phyloP scores from a whole-genome alignment of 2,113 vertebrate species.

The Tachysurus fulvidraco region DNA sequence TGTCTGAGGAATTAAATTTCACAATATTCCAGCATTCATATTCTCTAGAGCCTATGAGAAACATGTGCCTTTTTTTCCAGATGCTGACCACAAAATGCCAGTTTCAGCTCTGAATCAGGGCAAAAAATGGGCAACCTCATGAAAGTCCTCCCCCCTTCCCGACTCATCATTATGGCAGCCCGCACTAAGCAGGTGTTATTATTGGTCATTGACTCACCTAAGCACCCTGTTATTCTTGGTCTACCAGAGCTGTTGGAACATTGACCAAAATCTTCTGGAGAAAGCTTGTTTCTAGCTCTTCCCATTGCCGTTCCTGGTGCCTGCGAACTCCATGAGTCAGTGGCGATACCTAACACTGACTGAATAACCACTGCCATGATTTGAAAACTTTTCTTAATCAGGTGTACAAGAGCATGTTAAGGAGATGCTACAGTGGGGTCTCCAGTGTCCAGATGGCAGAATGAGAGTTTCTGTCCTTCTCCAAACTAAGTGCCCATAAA shows the following conservation, averaged over 20 bases:
- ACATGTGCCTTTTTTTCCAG: slow-evolving; percentile 3
- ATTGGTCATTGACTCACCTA: slow-evolving; percentile 22
- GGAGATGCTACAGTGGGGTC: not conserved
- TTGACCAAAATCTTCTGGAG: slow-evolving; percentile 6
- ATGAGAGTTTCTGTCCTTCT: not conserved
- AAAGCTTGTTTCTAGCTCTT: slow-evolving; percentile 10
- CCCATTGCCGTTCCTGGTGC: not conserved
- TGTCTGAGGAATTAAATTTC: not conserved
- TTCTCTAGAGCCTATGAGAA: not conserved
- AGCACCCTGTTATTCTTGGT: slow-evolving; percentile 13
- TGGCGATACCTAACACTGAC: not conserved
- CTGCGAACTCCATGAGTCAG: not conserved
- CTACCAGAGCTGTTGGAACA: not conserved
- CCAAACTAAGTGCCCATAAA: slow-evolving; percentile 7
- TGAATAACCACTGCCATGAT: not conserved
- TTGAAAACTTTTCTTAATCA: not conserved
- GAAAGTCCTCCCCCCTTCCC: not conserved
- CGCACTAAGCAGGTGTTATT: slow-evolving; percentile 11
- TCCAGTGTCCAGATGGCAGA: not conserved
- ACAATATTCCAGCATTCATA: slow-evolving; percentile 4
- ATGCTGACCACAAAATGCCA: slow-evolving; percentile 24
- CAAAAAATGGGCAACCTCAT: not conserved
- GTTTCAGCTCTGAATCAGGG: slow-evolving; percentile 7
- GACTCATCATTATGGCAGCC: slow-evolving; percentile 12
- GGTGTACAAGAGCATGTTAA: not conserved